Evolutionary conservation across 2,113 vertebrate genomes (phyloP).

Genomic region (Elachura formosa): DNA sequence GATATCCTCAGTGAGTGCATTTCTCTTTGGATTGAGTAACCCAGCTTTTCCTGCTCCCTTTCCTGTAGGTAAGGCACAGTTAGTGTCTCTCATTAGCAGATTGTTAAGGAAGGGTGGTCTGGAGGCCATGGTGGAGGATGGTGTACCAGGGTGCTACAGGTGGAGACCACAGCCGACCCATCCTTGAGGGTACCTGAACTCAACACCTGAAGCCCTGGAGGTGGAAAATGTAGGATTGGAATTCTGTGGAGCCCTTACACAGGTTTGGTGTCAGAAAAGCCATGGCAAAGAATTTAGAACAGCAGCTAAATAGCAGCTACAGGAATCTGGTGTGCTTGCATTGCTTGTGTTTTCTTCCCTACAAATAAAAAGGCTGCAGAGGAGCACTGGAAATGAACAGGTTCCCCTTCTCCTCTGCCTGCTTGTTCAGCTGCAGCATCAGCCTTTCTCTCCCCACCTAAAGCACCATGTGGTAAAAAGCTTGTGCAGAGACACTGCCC

Average conservation of each 20-base stretch:
- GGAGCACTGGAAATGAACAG: not conserved
- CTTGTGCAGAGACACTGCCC: constrained; percentile 70
- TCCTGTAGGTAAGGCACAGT: not conserved
- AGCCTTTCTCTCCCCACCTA: constrained; percentile 48
- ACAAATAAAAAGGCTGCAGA: not conserved
- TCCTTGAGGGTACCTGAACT: no score
- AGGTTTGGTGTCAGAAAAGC: not conserved
- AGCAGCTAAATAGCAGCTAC: not conserved
- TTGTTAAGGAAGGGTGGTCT: not conserved
- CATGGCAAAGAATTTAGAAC: not conserved
- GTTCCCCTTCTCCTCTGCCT: not conserved
- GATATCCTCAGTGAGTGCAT: not conserved
- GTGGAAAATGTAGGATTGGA: not conserved
- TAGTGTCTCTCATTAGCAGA: not conserved
- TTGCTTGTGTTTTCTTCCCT: not conserved
- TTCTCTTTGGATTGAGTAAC: not conserved
- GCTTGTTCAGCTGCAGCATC: not conserved
- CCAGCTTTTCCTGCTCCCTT: not conserved
- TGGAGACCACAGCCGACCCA: not conserved
- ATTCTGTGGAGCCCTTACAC: not conserved
- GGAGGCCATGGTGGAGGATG: not conserved
- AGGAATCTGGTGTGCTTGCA: not conserved
- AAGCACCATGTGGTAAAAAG: constrained; percentile 72
- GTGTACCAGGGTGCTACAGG: not conserved
- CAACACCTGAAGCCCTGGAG: not conserved